These are phyloP conservation scores for Molossus alvarezi DNA, from an alignment of 2,797 vertebrate species.

Conservation along the genomic window DNA sequence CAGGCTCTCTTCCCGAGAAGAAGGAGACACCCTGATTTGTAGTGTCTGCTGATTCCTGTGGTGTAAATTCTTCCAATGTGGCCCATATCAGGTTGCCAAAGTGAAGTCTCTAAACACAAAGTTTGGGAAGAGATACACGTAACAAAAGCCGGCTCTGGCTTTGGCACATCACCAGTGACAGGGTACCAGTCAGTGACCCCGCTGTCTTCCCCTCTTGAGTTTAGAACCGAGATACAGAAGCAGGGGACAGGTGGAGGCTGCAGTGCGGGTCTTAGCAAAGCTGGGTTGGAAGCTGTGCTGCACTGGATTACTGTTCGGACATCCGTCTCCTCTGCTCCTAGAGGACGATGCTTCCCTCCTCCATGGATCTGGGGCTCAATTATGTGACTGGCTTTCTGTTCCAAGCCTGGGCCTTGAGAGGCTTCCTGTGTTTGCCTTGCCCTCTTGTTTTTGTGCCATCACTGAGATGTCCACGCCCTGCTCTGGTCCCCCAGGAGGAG, in stretches of 20 bases:
- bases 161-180: neutral
- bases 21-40: neutral
- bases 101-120: neutral
- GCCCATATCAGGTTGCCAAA: too few relatives aligned
- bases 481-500: neutral
- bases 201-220: neutral
- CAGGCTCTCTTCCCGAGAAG: neutral
- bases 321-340: neutral
- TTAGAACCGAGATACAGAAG: neutral
- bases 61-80: neutral
- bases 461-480: fast-evolving
- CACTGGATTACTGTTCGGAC: neutral
- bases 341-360: fast-evolving
- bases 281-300: neutral
- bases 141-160: neutral
- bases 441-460: neutral
- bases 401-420: neutral
- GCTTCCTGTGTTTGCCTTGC: neutral
- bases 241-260: neutral
- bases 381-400: neutral
- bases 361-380: neutral
- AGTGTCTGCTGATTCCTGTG: neutral
- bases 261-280: neutral
- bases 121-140: neutral
- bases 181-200: neutral